Evolutionary conservation across 2,797 vertebrate genomes (phyloP).

Genomic region (Nannoperca obscura): DNA sequence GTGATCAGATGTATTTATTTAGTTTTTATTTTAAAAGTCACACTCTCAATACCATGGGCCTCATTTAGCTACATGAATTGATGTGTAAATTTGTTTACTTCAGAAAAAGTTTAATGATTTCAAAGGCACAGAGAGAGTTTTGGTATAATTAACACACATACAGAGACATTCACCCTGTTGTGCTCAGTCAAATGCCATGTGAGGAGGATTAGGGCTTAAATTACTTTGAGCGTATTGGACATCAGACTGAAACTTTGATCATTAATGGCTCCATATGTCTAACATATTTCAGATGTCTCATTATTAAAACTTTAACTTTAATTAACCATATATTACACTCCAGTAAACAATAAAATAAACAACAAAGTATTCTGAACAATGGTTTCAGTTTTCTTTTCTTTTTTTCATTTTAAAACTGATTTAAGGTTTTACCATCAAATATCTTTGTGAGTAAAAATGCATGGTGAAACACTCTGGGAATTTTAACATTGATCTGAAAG

Average conservation of each 20-base stretch:
- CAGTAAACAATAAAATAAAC: not conserved
- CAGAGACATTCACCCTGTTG: slow-evolving; percentile 21
- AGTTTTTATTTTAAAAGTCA: slow-evolving; percentile 42
- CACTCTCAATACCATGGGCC: slow-evolving; percentile 47
- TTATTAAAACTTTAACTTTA: slow-evolving; percentile 1
- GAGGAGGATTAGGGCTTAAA: slow-evolving; percentile 19
- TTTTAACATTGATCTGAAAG: slow-evolving; percentile 54
- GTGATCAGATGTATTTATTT: slow-evolving; percentile 48
- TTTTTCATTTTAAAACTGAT: slow-evolving; percentile 1
- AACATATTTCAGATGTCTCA: slow-evolving; percentile 17
- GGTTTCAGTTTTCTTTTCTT: not conserved
- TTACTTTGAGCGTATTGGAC: slow-evolving; percentile 8
- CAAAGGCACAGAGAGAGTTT: slow-evolving; percentile 38
- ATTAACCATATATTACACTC: not conserved
- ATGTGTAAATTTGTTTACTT: slow-evolving; percentile 68
- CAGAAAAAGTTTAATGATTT: slow-evolving; percentile 50
- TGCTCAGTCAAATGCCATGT: slow-evolving; percentile 16
- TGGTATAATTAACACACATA: slow-evolving; percentile 40
- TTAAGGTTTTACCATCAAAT: slow-evolving; percentile 35
- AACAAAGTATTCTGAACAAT: slow-evolving; percentile 27
- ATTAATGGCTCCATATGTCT: slow-evolving; percentile 17
- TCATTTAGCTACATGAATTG: slow-evolving; percentile 48
- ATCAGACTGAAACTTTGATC: slow-evolving; percentile 22
- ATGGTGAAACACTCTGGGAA: slow-evolving; percentile 24
- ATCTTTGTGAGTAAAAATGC: slow-evolving; percentile 28